Percentiles rank a stretch among this genome's conserved stretches.
Evolutionary conservation across 1,140 invertebrate genomes (phyloP).

Genomic region (Drosophila kanapiae): DNA sequence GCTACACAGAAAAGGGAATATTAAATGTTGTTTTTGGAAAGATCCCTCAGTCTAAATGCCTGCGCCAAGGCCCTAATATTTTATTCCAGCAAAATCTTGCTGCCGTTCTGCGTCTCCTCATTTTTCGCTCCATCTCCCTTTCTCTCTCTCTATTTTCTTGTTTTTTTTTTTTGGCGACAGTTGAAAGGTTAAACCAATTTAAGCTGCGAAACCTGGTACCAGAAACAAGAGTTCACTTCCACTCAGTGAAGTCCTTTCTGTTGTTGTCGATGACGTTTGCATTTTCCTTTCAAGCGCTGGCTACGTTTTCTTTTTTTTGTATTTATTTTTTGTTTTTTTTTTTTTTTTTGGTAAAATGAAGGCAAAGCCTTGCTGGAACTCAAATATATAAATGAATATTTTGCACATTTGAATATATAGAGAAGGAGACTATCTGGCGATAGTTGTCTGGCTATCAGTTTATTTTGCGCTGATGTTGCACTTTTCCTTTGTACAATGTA

Average conservation of each 20-base stretch:
- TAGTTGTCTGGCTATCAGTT: constrained; percentile 61
- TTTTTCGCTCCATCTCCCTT: neutral
- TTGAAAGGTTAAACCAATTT: constrained; percentile 73
- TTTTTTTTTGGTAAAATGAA: constrained; percentile 2
- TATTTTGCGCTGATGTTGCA: constrained; percentile 77
- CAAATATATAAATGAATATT: constrained; percentile 73
- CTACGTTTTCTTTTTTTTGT: constrained; percentile 5
- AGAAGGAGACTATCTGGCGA: constrained; percentile 7
- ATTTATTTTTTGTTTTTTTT: constrained; percentile 8
- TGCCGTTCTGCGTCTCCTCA: neutral
- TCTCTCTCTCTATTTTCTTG: neutral
- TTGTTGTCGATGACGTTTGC: constrained; percentile 74
- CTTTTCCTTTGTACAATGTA: constrained; percentile 54
- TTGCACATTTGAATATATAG: constrained; percentile 73
- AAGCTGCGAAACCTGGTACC: constrained; percentile 35
- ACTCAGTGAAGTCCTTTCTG: constrained; percentile 28
- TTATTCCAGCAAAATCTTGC: constrained; percentile 41
- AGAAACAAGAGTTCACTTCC: constrained; percentile 48
- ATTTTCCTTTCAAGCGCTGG: constrained; percentile 59
- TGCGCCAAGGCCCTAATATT: constrained; percentile 37
- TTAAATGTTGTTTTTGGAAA: constrained; percentile 67
- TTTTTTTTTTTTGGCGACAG: constrained; percentile 6
- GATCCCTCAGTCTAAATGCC: constrained; percentile 43
- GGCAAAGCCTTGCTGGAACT: constrained; percentile 24
- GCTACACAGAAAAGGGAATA: constrained; percentile 73